phyloP scores from a whole-genome alignment of 35 echinoderm and acorn worm genomes.

The Stichopus chloronotus region DNA sequence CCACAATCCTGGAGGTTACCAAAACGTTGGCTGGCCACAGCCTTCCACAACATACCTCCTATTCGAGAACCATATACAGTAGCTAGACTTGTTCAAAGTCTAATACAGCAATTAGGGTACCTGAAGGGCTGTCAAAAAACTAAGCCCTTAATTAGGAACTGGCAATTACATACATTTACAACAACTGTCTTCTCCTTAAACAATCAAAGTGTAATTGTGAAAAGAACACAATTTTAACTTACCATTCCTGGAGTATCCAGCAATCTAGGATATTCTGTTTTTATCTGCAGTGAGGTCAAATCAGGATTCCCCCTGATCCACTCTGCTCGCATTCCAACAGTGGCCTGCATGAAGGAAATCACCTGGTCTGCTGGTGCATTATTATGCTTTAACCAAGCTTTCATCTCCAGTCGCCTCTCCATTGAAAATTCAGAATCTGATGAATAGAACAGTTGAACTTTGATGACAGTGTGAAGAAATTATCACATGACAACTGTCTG shows the following conservation, averaged over 20 bases:
- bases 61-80: neutral
- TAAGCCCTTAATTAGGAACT: no score
- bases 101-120: no score
- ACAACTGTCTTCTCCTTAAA: no score
- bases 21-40: no score
- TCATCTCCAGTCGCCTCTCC: constrained; percentile 25
- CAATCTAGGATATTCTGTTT: neutral
- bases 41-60: neutral
- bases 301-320: neutral
- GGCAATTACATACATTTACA: no score
- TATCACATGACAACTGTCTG: no score
- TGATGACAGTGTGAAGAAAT: no score
- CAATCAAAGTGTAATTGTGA: no score
- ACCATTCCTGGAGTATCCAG: constrained; percentile 16
- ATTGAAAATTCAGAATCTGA: constrained; percentile 36
- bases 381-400: constrained; percentile 25
- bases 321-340: neutral
- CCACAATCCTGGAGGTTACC: neutral
- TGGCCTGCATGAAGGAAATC: neutral
- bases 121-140: no score
- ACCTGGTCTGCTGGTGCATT: neutral
- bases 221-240: no score
- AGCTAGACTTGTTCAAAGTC: no score
- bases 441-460: neutral
- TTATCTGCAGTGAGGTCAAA: neutral